Base-by-base conservation (phyloP, 1,140 invertebrate genomes). In the Ceratina calcarata region DNA sequence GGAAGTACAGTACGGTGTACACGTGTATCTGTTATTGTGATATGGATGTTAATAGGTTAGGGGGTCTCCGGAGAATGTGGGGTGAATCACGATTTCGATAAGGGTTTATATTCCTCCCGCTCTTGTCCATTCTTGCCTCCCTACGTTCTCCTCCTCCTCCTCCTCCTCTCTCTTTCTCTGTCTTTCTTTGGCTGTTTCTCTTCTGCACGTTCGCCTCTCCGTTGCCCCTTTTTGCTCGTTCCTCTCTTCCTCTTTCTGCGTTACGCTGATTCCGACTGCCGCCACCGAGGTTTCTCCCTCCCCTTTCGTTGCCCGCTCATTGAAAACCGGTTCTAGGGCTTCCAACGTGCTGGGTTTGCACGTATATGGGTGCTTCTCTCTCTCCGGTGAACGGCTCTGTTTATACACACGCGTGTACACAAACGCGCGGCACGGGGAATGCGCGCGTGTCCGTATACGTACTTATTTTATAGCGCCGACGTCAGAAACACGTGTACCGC, bases 11-110 rank as follows among this genome's bases (percentile, higher is more conserved):
- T 79, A 58, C 83, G 77, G 83, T 75, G 71, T 90, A 90, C 90
- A 88, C 87, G 88, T 89, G 89, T 89, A 89, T 91, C 86, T 89
- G 89, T 89, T 89, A 90, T 90, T 90, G 87, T 82, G 91, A 91
- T 92, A 92, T 91, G 89, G 90, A 91, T 91, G 91, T 92, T 92
- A 92, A 92, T 92, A 90, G 90, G 90, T 91, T 91, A 92, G 87
- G 89, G 87, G 91, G 89, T 92, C 89, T 91, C 89, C 84, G 80
- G 88, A 91, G 89, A 89, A 89, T 88, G 86, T 87, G 84, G 89
- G 89, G 87, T 91, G 89, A 91, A 91, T 91, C 88, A 88, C 86
- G 88, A 90, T 91, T 91, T 91, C 90, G 90, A 92, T 91, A 90
- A 89, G 89, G 89, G 87, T 90, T 91, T 88, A 86, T 89, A 89